Evolutionary conservation across 1,140 invertebrate species (phyloP).

Genomic region (Lysiphlebus fabarum): DNA sequence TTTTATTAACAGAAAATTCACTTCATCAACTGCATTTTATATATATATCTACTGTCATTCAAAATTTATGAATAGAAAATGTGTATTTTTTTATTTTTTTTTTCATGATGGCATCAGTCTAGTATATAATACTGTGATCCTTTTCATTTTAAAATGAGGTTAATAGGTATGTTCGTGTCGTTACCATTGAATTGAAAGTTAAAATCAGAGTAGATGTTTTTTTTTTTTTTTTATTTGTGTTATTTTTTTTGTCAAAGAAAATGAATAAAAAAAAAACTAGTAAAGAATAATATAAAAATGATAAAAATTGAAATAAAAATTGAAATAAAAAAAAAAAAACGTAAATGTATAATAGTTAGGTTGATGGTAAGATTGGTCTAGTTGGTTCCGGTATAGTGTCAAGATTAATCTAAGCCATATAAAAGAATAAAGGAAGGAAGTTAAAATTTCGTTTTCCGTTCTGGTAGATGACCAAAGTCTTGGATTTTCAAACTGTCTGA

Average conservation of each 20-base stretch:
- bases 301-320: background rate
- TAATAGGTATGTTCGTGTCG: too few relatives aligned
- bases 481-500: conserved; percentile 35
- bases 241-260: background rate
- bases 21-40: too few relatives aligned
- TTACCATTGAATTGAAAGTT: too few relatives aligned
- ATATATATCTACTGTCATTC: too few relatives aligned
- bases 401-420: conserved; percentile 49
- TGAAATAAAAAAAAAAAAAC: conserved; percentile 20
- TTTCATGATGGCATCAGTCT: too few relatives aligned
- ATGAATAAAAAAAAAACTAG: background rate
- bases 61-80: too few relatives aligned
- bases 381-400: conserved; percentile 28
- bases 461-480: conserved; percentile 34
- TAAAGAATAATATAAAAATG: background rate
- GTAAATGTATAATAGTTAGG: conserved; percentile 12
- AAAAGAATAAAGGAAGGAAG: conserved; percentile 43
- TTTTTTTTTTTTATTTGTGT: too few relatives aligned
- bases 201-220: too few relatives aligned
- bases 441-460: conserved; percentile 48
- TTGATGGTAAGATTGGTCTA: conserved; percentile 10
- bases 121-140: too few relatives aligned
- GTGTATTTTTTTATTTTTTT: too few relatives aligned
- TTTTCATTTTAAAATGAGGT: too few relatives aligned
- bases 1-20: too few relatives aligned